Conservation (phyloP, 2,113 vertebrate genomes). For the Archocentrus centrarchus region DNA sequence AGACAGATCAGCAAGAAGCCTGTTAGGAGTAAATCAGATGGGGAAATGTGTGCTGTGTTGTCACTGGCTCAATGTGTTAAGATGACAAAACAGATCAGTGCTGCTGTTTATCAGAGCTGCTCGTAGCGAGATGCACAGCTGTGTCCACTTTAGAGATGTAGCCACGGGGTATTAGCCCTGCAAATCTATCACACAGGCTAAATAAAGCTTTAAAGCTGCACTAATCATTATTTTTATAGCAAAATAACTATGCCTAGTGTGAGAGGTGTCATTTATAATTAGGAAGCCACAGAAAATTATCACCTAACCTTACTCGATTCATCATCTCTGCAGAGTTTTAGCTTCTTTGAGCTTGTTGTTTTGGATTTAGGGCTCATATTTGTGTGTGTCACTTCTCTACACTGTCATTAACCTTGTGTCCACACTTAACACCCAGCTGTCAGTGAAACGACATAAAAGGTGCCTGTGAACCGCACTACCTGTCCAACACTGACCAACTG, state of each 20-base stretch:
- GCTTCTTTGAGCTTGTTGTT: rapidly evolving
- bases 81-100: neutral
- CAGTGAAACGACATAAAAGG: neutral
- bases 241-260: neutral
- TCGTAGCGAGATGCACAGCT: neutral
- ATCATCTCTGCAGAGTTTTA: neutral
- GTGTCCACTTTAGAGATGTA: constrained; percentile 10
- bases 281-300: constrained; percentile 3
- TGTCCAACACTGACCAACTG: neutral
- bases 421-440: neutral
- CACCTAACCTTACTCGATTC: neutral
- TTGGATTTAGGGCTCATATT: neutral
- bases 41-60: neutral
- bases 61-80: neutral
- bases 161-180: neutral
- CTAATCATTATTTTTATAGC: neutral
- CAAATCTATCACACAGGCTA: neutral
- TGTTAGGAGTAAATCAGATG: neutral
- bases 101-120: neutral
- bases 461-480: neutral
- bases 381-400: neutral
- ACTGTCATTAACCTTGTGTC: neutral
- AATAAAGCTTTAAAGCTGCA: neutral
- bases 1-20: neutral
- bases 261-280: neutral